These are phyloP conservation scores for Semicossyphus pulcher DNA, from an alignment of 2,113 vertebrate genomes.

Conservation along the genomic window DNA sequence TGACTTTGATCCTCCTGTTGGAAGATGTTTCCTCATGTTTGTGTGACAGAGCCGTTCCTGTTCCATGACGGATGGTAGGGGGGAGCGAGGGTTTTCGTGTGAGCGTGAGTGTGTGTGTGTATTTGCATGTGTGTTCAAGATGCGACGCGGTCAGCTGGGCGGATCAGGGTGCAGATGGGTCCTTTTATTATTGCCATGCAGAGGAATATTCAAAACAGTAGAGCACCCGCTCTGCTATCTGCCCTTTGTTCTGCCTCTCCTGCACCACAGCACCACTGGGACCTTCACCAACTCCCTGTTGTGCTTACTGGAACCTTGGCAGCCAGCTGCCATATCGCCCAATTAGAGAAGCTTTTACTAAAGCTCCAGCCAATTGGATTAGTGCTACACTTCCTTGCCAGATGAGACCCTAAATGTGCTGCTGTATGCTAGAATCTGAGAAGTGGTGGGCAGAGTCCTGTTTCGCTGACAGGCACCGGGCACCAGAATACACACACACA, in stretches of 20 bases:
- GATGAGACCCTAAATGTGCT: constrained; percentile 74
- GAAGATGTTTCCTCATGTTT: constrained; percentile 58
- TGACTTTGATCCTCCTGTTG: constrained; percentile 53
- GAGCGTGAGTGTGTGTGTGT: constrained; percentile 27
- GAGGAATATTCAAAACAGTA: constrained; percentile 63
- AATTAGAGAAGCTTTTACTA: constrained; percentile 80
- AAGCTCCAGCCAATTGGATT: constrained; percentile 75
- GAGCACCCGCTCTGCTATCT: constrained; percentile 42
- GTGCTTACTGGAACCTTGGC: constrained; percentile 71
- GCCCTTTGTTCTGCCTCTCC: constrained; percentile 57
- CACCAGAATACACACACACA: constrained; percentile 40
- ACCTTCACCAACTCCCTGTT: constrained; percentile 65
- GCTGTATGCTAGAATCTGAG: constrained; percentile 72
- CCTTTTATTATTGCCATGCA: constrained; percentile 37
- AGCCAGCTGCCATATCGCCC: constrained; percentile 62
- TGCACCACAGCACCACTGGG: constrained; percentile 66
- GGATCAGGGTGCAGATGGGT: constrained; percentile 52
- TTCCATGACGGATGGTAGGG: constrained; percentile 37
- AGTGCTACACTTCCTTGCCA: constrained; percentile 69
- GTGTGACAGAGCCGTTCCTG: constrained; percentile 46
- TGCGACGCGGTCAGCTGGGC: constrained; percentile 49
- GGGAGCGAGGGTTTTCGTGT: constrained; percentile 33
- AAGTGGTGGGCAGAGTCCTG: constrained; percentile 62
- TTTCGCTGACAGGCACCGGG: constrained; percentile 64
- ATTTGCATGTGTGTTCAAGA: constrained; percentile 25